phyloP scores from a whole-genome alignment of 2,888 invertebrate genomes.

The Drosophila anomalipes region DNA sequence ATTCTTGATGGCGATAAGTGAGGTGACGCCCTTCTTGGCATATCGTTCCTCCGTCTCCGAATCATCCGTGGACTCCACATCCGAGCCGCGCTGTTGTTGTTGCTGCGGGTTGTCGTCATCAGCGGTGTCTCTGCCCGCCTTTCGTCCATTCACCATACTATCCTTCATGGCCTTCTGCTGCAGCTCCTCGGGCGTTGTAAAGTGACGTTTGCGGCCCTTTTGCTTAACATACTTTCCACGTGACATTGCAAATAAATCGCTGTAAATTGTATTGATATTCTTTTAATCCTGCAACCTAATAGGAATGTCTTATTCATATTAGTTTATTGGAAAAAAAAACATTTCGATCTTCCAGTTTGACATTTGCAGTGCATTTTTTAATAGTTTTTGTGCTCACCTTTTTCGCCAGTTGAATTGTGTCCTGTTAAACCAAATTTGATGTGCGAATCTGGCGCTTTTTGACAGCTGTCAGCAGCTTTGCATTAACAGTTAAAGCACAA shows the following conservation, averaged over 20 bases:
- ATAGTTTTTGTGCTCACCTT: not conserved
- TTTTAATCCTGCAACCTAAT: not conserved
- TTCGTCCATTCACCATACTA: conserved; percentile 30
- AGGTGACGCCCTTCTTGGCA: conserved; percentile 92
- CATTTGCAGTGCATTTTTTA: not conserved
- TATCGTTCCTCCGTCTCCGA: conserved; percentile 87
- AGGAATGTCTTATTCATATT: not conserved
- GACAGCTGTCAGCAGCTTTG: not conserved
- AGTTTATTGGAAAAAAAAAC: not conserved
- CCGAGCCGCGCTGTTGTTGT: not conserved
- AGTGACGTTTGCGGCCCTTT: conserved; percentile 96
- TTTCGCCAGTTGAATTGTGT: not conserved
- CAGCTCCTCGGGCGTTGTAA: conserved; percentile 96
- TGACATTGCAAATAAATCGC: conserved; percentile 32
- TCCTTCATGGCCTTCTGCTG: conserved; percentile 90
- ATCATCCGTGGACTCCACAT: not conserved
- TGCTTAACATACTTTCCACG: conserved; percentile 94
- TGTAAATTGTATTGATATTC: not conserved
- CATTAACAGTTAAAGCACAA: not conserved
- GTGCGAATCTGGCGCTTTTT: not conserved
- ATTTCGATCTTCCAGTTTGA: not conserved
- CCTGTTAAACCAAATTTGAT: not conserved
- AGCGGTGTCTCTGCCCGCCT: conserved; percentile 2
- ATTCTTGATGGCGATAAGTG: conserved; percentile 97
- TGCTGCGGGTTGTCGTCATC: conserved; percentile 44